These are phyloP conservation scores for Elephas maximus DNA, from an alignment of 2,113 vertebrate genomes.

Conservation along the genomic window DNA sequence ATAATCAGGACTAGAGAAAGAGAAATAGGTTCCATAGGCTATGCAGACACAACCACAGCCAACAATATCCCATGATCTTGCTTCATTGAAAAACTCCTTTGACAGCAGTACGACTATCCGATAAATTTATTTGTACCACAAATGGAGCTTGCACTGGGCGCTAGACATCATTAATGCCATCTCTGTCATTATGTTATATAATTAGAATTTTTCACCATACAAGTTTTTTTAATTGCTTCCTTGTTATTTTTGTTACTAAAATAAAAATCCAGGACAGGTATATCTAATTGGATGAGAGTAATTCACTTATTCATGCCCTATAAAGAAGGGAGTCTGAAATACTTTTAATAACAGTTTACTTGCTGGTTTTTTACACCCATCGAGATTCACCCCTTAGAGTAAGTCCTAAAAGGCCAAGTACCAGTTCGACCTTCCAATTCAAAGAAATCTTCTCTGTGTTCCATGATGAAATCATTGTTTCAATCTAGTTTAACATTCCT, in stretches of 20 bases:
- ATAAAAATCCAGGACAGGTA: neutral
- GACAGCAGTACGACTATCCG: neutral
- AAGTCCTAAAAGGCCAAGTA: neutral
- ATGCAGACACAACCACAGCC: too few relatives aligned
- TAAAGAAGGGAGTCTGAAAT: neutral
- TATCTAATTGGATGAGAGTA: neutral
- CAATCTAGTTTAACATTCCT: neutral
- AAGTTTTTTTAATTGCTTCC: neutral
- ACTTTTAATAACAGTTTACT: neutral
- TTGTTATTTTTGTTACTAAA: neutral
- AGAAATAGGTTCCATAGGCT: neutral
- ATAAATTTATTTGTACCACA: neutral
- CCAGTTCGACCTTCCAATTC: neutral
- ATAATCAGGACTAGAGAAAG: neutral
- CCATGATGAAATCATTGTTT: neutral
- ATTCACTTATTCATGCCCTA: neutral
- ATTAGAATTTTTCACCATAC: neutral
- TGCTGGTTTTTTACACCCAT: neutral
- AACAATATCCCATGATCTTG: neutral
- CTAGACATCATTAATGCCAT: neutral
- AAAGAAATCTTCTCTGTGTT: neutral
- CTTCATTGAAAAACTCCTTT: neutral
- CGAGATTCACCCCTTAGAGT: neutral
- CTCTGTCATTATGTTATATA: neutral
- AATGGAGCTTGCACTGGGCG: neutral